phyloP scores from a whole-genome alignment of 2,888 invertebrate species.

The Vanessa cardui region DNA sequence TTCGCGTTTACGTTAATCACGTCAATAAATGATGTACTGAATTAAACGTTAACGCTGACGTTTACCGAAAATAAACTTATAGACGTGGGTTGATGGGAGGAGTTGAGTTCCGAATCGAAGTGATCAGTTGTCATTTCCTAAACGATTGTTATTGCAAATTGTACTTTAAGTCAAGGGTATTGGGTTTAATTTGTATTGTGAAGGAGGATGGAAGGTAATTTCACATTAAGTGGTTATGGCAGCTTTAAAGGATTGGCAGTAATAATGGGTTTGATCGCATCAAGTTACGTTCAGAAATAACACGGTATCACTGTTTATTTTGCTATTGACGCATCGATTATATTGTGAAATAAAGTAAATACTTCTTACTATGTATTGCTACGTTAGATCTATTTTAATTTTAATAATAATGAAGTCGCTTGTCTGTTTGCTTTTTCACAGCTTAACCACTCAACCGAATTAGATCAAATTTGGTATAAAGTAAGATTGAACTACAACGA shows the following conservation, averaged over 20 bases:
- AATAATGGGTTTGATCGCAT: slow-evolving; percentile 57
- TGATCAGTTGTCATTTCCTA: slow-evolving; percentile 54
- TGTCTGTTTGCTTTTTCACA: too few species aligned
- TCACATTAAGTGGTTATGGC: slow-evolving; percentile 24
- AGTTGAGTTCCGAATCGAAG: slow-evolving; percentile 55
- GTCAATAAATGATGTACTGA: neutral
- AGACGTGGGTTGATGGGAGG: slow-evolving; percentile 24
- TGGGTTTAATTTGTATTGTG: slow-evolving; percentile 19
- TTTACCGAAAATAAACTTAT: slow-evolving; percentile 28
- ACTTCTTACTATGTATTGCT: neutral
- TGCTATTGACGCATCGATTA: slow-evolving; percentile 13
- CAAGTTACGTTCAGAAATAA: slow-evolving; percentile 43
- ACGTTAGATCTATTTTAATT: too few species aligned
- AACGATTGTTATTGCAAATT: slow-evolving; percentile 30
- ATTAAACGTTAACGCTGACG: slow-evolving; percentile 47
- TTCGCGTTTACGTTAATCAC: slow-evolving; percentile 31
- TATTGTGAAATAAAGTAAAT: slow-evolving; percentile 4
- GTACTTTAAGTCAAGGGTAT: slow-evolving; percentile 15
- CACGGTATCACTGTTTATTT: slow-evolving; percentile 25
- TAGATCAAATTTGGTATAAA: too few species aligned
- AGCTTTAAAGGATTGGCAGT: slow-evolving; percentile 57
- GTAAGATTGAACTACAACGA: too few species aligned
- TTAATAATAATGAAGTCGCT: too few species aligned
- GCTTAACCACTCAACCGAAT: too few species aligned
- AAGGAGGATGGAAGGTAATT: slow-evolving; percentile 2